Percentiles rank a stretch among this genome's conserved stretches.
These are phyloP conservation scores for Mormoops blainvillei DNA, from an alignment of 2,113 vertebrate genomes.

Conservation along the genomic window DNA sequence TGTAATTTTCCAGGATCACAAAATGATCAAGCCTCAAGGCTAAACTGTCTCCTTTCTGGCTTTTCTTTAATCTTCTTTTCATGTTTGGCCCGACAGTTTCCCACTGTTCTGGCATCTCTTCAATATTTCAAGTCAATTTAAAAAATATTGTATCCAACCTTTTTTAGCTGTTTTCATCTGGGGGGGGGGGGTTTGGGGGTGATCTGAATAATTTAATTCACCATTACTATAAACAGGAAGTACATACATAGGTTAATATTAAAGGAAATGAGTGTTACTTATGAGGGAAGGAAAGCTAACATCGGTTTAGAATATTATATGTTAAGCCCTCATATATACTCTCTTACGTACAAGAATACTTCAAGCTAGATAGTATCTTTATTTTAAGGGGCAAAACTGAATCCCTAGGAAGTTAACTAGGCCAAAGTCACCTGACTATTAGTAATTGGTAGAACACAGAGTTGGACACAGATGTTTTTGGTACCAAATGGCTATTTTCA, in stretches of 20 bases:
- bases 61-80: not conserved
- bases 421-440: not conserved
- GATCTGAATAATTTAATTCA: not conserved
- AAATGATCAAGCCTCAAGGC: not conserved
- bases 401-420: not conserved
- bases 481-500: not conserved
- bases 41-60: not conserved
- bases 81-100: not conserved
- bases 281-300: not conserved
- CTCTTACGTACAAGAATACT: not conserved
- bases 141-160: not conserved
- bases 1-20: not conserved
- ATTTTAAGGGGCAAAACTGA: not conserved
- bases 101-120: not conserved
- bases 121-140: not conserved
- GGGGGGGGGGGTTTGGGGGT: not conserved
- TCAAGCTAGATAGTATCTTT: not conserved
- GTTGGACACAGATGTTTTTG: not conserved
- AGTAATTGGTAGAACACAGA: not conserved
- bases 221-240: not conserved
- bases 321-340: not conserved
- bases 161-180: not conserved
- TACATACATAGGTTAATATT: not conserved
- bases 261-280: not conserved
- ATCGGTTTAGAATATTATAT: not conserved